These are phyloP conservation scores for Eupithecia subumbrata DNA, from an alignment of 2,888 invertebrate species.

Conservation along the genomic window DNA sequence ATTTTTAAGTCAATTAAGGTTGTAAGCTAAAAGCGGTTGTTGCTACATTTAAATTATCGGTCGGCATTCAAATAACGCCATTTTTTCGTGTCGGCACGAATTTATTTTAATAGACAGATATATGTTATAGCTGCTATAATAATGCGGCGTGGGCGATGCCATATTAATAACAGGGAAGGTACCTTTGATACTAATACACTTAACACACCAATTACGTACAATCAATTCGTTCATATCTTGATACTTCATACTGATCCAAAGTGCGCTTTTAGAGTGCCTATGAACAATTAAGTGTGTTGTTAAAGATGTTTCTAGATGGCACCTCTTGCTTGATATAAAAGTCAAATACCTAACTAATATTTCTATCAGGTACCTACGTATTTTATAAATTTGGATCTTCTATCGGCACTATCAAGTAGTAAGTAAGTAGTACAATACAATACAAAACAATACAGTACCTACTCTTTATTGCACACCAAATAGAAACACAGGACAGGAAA, in stretches of 20 bases:
- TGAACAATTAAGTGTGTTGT: background rate
- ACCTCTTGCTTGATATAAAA: background rate
- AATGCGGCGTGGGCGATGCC: conserved; percentile 68
- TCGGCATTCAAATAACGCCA: conserved; percentile 83
- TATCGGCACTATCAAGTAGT: too few species aligned
- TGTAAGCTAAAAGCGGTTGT: conserved; percentile 85
- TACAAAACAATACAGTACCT: too few species aligned
- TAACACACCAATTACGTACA: conserved; percentile 22
- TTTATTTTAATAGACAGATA: conserved; percentile 77
- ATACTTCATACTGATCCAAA: background rate
- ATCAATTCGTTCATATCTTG: conserved; percentile 24
- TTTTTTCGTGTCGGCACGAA: conserved; percentile 83
- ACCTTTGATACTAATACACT: conserved; percentile 26
- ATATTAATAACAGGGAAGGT: conserved; percentile 34
- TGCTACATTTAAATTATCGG: conserved; percentile 85
- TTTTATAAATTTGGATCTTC: background rate
- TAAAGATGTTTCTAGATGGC: background rate
- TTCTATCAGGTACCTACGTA: too few species aligned
- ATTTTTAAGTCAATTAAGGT: conserved; percentile 85
- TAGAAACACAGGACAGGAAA: too few species aligned
- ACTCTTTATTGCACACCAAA: too few species aligned
- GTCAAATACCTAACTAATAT: background rate
- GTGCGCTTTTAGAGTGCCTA: background rate
- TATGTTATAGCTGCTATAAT: conserved; percentile 74
- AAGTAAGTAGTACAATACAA: too few species aligned